Base-by-base conservation (phyloP, 1,140 invertebrate genomes). In the Hyphantria cunea region DNA sequence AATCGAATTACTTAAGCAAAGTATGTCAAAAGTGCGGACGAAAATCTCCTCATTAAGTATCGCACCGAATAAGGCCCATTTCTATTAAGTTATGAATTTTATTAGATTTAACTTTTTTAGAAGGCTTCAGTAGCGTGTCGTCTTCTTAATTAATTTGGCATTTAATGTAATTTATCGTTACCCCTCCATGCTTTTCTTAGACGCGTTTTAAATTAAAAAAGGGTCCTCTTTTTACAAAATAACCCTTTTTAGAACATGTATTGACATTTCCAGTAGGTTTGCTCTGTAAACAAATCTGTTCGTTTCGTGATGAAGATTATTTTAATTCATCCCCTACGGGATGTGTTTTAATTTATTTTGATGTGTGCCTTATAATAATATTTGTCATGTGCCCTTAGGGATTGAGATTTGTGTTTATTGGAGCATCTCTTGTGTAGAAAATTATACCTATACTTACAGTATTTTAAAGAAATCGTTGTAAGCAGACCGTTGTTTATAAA, bases 91-190 rank as follows among this genome's bases (percentile, higher is more conserved):
- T 72, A 76, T 76, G 71, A 71, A 70, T 76, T 76, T 72, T 76
- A 73, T 73, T 76, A 71, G 66, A 76, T 44, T 62, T 61, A 41
- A 52, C 64, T 64, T 59, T 62, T 55, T 17, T 47, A 12, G 60
- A 68, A 52, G 41, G 63, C 54, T 65, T 72, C 64, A 48, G 62
- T 62, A 61, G 68, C 70, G 70, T 72, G 50, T 44, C 41, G 41
- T 56, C 54, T 67, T 71, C 70, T 78, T 80, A 84, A 84, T 84
- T 84, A 84, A 84, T 84, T 77, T 76, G 72, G 64, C 74, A 68
- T 80, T 82, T 82, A 82, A 80, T 77, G 70, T 82, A 84, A 84
- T 84, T 84, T 82, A 84, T 81, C 55, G 76, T 65, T 52, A 48
- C 65, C 41, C 67, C 60, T 58, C 48, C 0, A 49, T 41, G 55